These are phyloP conservation scores for Clistopyga incitator DNA, from an alignment of 2,888 invertebrate species.

Conservation along the genomic window DNA sequence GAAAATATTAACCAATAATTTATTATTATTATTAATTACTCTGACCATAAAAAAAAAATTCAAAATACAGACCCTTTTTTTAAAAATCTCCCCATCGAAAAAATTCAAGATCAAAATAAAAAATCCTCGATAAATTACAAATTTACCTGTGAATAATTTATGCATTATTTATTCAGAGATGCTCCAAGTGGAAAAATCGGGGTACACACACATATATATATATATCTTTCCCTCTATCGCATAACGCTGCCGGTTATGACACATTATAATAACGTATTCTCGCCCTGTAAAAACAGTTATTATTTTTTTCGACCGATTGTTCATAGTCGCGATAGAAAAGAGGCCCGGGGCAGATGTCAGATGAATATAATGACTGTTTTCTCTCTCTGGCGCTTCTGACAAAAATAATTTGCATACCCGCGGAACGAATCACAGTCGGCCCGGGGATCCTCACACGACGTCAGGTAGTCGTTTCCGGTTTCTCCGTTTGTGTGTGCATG, in stretches of 20 bases:
- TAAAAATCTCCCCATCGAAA: no score
- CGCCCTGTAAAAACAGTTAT: constrained; percentile 82
- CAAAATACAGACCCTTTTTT: no score
- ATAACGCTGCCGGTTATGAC: constrained; percentile 68
- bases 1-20: not conserved
- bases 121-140: constrained; percentile 46
- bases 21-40: not conserved
- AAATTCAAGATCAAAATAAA: not conserved
- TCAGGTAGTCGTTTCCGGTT: constrained; percentile 77
- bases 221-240: constrained; percentile 54
- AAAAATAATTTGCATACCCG: constrained; percentile 79
- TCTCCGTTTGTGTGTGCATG: constrained; percentile 22
- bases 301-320: constrained; percentile 80
- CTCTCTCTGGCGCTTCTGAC: constrained; percentile 31
- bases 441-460: constrained; percentile 74
- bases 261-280: constrained; percentile 75
- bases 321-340: constrained; percentile 64
- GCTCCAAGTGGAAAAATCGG: constrained; percentile 48
- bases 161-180: constrained; percentile 60
- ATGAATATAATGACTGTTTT: constrained; percentile 70
- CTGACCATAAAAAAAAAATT: no score
- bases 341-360: constrained; percentile 78
- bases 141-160: constrained; percentile 50
- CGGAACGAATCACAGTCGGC: constrained; percentile 78
- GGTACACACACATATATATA: constrained; percentile 8